phyloP scores from a whole-genome alignment of 2,797 vertebrate genomes.

The Periparus ater region DNA sequence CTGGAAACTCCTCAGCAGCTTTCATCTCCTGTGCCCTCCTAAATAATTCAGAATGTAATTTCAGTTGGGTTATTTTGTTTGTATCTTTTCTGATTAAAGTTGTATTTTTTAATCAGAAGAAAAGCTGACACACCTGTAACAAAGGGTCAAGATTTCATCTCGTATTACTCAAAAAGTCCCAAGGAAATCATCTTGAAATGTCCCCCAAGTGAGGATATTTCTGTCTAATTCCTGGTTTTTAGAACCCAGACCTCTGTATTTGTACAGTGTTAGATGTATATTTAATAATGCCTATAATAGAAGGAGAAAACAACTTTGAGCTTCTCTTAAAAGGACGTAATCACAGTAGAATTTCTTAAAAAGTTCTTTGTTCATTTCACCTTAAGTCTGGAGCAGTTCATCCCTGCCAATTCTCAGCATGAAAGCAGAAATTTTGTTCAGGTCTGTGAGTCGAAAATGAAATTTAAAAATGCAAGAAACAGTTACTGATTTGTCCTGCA shows the following conservation, averaged over 20 bases:
- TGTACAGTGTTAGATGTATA: neutral
- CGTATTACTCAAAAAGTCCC: neutral
- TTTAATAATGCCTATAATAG: neutral
- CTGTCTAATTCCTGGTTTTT: neutral
- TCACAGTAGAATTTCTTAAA: neutral
- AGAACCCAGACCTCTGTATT: neutral
- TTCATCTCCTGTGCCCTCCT: conserved; percentile 71
- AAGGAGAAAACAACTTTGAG: neutral
- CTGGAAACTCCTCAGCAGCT: conserved; percentile 71
- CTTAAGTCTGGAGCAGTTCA: neutral
- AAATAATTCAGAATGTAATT: conserved; percentile 79
- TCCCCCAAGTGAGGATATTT: neutral
- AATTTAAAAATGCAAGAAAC: conserved; percentile 2
- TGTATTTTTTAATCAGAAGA: conserved; percentile 45
- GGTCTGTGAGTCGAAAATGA: neutral
- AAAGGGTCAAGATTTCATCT: neutral
- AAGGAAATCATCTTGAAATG: neutral
- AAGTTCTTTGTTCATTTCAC: neutral
- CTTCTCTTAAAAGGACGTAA: neutral
- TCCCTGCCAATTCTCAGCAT: neutral
- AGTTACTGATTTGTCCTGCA: neutral
- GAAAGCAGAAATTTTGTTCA: neutral
- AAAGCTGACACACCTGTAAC: conserved; percentile 1
- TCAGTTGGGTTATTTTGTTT: conserved; percentile 24
- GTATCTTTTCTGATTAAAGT: conserved; percentile 57